Evolutionary conservation across 2,888 invertebrate genomes (phyloP).

Genomic region (Luperina testacea): DNA sequence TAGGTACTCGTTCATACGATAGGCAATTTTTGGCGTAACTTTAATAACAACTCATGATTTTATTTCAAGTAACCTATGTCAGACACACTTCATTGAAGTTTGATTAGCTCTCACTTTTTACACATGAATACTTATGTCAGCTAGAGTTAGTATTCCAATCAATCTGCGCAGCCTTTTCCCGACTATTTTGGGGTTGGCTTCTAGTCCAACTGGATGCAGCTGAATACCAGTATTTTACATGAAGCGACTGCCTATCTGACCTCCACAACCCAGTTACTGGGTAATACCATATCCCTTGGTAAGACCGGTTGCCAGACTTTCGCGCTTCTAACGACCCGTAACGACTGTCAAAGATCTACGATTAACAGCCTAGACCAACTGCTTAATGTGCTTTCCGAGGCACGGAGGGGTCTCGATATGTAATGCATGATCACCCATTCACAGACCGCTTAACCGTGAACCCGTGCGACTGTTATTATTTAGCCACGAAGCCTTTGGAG

Average conservation of each 20-base stretch:
- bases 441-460: too few species aligned
- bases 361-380: too few species aligned
- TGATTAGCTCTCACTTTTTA: background rate
- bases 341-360: too few species aligned
- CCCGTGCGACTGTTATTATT: too few species aligned
- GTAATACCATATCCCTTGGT: background rate
- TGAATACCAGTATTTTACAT: background rate
- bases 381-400: too few species aligned
- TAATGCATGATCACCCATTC: background rate
- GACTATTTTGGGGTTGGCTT: background rate
- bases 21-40: background rate
- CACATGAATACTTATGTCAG: background rate
- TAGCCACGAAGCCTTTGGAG: too few species aligned
- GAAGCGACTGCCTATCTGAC: background rate
- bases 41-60: background rate
- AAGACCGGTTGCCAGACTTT: background rate
- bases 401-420: background rate
- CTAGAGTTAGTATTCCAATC: background rate
- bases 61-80: background rate
- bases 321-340: too few species aligned
- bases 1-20: background rate
- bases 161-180: background rate
- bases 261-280: background rate
- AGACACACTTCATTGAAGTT: slow-evolving; percentile 2
- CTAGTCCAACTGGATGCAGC: background rate